Evolutionary conservation across 1,140 invertebrate species (phyloP).

Genomic region (Ceratoteleas bidentatus): DNA sequence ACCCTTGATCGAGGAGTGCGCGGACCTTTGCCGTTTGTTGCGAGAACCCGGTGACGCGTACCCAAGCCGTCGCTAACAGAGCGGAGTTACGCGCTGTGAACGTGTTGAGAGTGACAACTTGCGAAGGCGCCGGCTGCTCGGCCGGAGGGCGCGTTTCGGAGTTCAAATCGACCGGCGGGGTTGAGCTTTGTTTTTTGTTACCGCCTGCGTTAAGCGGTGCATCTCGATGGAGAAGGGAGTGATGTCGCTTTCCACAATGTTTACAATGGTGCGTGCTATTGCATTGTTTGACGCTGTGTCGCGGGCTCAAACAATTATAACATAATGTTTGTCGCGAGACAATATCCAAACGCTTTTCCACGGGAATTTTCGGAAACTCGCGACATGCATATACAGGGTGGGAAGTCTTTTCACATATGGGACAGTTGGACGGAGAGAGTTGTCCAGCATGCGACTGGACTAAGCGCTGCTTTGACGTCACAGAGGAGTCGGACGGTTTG

Average conservation of each 20-base stretch:
- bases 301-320: slow-evolving; percentile 8
- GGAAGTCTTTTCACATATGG: no score
- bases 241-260: slow-evolving; percentile 5
- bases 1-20: slow-evolving; percentile 18
- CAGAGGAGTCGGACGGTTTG: no score
- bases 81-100: no score
- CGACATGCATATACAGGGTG: background rate
- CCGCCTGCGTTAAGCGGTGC: background rate
- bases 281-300: background rate
- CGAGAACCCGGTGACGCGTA: background rate
- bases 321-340: background rate
- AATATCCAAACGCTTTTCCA: no score
- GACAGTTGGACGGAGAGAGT: no score
- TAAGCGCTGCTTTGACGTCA: no score
- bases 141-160: background rate
- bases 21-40: background rate
- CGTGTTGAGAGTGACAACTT: no score
- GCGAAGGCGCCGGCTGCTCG: no score
- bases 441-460: no score
- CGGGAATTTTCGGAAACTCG: background rate
- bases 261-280: background rate
- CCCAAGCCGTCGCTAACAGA: slow-evolving; percentile 5
- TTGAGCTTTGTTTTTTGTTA: background rate
- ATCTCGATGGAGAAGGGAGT: slow-evolving; percentile 16
- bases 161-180: background rate